Evolutionary conservation across 2,797 vertebrate genomes (phyloP).

Genomic region (Hoplostethus atlanticus): DNA sequence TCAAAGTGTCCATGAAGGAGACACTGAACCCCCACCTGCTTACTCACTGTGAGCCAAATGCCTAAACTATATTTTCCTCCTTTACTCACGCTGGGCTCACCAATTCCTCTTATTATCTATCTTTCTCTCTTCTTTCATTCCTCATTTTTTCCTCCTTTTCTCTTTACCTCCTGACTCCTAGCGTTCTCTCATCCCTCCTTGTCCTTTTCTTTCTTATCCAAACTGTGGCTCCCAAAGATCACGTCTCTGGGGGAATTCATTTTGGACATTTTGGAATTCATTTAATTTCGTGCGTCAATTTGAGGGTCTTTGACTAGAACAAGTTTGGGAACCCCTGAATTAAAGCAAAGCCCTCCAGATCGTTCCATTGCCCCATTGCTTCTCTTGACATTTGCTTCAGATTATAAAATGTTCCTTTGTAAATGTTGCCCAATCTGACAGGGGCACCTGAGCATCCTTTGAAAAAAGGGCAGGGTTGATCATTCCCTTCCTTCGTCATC

Average conservation of each 20-base stretch:
- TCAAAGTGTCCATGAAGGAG: no score
- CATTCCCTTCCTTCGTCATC: no score
- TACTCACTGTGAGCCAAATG: no score
- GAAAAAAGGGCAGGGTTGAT: slow-evolving; percentile 4
- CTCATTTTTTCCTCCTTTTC: no score
- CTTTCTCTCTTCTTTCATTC: no score
- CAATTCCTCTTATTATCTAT: neutral
- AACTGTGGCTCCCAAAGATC: neutral
- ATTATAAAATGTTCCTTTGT: slow-evolving; percentile 14
- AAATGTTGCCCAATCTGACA: slow-evolving; percentile 29
- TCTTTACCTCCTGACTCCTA: no score
- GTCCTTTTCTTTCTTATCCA: neutral
- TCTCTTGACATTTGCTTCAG: no score
- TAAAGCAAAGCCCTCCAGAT: neutral
- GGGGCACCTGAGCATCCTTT: slow-evolving; percentile 32
- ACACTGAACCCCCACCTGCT: no score
- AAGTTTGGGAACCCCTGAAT: neutral
- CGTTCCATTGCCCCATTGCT: neutral
- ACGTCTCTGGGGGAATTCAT: neutral
- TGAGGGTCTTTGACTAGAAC: no score
- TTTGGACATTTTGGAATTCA: neutral
- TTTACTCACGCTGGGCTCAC: no score
- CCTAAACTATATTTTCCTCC: no score
- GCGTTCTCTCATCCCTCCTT: neutral
- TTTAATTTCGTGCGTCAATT: no score